Percentiles rank a stretch among this genome's conserved stretches.
These are phyloP conservation scores for Folsomia manolachei DNA, from an alignment of 2,888 invertebrate species.

Conservation along the genomic window DNA sequence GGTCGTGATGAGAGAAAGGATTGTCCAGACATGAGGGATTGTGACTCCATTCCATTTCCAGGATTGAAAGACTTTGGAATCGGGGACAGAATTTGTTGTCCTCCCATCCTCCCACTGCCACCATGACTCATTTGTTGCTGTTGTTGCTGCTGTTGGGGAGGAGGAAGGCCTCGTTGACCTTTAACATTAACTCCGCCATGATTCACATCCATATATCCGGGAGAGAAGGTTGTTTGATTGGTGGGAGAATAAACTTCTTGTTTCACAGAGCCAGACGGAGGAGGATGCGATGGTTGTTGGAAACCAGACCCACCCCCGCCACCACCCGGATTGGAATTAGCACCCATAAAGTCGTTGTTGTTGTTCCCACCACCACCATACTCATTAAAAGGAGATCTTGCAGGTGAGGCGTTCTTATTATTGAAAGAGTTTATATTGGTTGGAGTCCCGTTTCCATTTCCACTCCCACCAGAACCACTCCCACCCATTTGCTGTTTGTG, in stretches of 20 bases:
- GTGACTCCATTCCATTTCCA: constrained; percentile 17
- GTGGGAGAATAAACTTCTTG: constrained; percentile 20
- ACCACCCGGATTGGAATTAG: background rate
- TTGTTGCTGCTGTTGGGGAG: background rate
- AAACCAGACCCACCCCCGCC: background rate
- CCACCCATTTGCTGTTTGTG: constrained; percentile 64
- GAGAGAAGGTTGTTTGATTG: constrained; percentile 22
- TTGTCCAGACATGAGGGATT: constrained; percentile 15
- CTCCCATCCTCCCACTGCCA: background rate
- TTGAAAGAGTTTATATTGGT: constrained; percentile 24
- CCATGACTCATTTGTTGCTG: background rate
- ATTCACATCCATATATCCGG: constrained; percentile 33
- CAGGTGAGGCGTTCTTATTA: constrained; percentile 47
- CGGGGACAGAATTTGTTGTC: constrained; percentile 32
- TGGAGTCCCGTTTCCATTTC: constrained; percentile 5
- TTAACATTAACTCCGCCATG: constrained; percentile 20
- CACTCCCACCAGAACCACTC: background rate
- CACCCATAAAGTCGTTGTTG: constrained; percentile 17
- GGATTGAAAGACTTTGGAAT: constrained; percentile 49
- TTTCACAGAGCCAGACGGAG: background rate
- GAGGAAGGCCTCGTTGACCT: background rate
- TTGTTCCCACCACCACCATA: constrained; percentile 52
- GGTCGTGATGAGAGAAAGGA: background rate
- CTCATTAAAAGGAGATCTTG: constrained; percentile 55
- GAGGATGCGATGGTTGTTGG: background rate